Evolutionary conservation across 2,797 vertebrate genomes (phyloP), one percentile per base, ranked within the genome.

Genomic region (Myotis pilosus): DNA sequence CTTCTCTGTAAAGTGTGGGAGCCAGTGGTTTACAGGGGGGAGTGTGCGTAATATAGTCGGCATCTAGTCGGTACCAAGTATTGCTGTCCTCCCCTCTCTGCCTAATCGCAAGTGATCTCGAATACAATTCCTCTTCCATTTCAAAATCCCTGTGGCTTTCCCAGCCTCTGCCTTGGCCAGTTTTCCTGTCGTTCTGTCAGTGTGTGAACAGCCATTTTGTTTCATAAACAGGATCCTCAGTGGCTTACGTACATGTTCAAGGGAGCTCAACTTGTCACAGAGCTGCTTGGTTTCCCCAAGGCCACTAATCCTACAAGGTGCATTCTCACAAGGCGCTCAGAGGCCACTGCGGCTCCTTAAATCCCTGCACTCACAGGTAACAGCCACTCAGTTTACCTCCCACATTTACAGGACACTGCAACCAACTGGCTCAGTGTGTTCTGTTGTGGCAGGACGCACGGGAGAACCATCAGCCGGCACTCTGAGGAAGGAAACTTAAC

Each of bases 121-220:
- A 91, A 53, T 71, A 55, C 74, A 91, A 74, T 72, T 79, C 30
- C 44, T 93, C 84, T 96, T 60, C n/a, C 71, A 74, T 89, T 90
- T 47, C 10, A 66, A 92, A 78, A 75, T 83, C 53, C 38, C 49
- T 55, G 4, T 84, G 71, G 41, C 47, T 95, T 86, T 92, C 76
- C 81, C 49, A 78, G 55, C 72, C 47, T 30, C 38, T 12, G 87
- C 47, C 38, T 92, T 10, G 75, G 64, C 82, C 64, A 53, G 41
- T 82, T 95, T 96, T 80, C 78, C 85, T 74, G 6, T 78, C 80
- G 28, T 89, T 90, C 84, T 92, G 79, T 68, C 69, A 60, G 80
- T 38, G 28, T 41, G 22, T 69, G 44, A 91, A 89, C 66, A 92
- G 53, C 22, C 75, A 33, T 76, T 91, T 92, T 84, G 33, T 76